These are phyloP conservation scores for Protobothrops mucrosquamatus DNA, from an alignment of 2,113 vertebrate species.

Conservation along the genomic window DNA sequence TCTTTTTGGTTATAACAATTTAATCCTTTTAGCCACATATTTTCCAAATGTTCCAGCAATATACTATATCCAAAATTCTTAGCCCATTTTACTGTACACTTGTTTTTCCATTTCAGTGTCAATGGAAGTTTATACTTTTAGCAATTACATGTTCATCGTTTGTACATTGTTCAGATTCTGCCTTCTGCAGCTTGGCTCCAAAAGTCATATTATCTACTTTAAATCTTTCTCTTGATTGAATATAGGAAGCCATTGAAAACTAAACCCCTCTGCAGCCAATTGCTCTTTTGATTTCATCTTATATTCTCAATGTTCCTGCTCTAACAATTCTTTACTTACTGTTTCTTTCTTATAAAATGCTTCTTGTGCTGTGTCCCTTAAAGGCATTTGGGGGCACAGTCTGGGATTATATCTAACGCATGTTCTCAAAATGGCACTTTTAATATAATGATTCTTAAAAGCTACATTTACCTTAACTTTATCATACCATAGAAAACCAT, in stretches of 20 bases:
- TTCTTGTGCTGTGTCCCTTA: neutral
- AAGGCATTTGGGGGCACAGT: neutral
- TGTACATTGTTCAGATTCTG: neutral
- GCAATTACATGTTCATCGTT: neutral
- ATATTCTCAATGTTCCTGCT: neutral
- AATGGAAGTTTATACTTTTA: neutral
- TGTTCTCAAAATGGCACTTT: neutral
- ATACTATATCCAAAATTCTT: neutral
- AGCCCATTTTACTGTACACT: neutral
- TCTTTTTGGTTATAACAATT: neutral
- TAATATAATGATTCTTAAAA: neutral
- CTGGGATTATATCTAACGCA: neutral
- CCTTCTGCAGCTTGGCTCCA: neutral
- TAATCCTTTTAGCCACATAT: neutral
- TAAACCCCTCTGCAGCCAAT: neutral
- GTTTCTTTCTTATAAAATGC: neutral
- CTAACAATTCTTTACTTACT: neutral
- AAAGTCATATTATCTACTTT: neutral
- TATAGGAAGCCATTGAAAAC: neutral
- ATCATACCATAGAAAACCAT: neutral
- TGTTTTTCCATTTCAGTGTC: neutral
- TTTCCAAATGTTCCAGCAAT: neutral
- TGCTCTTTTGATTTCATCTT: neutral
- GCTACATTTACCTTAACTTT: neutral
- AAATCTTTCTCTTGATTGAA: neutral